Evolutionary conservation across 2,888 invertebrate genomes (phyloP).

Genomic region (Erebia epiphron): DNA sequence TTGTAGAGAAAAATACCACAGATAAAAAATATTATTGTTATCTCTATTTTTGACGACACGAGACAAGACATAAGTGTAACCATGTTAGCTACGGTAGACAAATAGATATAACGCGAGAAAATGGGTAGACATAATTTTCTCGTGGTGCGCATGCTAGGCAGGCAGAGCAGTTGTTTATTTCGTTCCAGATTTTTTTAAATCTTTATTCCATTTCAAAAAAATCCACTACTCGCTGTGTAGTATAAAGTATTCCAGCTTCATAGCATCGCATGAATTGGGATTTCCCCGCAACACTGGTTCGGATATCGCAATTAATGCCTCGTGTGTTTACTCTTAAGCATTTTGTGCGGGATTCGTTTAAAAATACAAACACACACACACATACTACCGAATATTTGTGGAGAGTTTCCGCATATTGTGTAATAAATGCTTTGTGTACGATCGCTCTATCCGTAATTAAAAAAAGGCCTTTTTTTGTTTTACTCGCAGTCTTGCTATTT

Average conservation of each 20-base stretch:
- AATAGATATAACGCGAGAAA: no score
- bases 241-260: slow-evolving; percentile 5
- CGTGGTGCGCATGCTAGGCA: no score
- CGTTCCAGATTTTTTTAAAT: not conserved
- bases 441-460: slow-evolving; percentile 18
- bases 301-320: slow-evolving; percentile 35
- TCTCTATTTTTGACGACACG: no score
- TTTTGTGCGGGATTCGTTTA: slow-evolving; percentile 26
- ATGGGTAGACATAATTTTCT: no score
- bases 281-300: slow-evolving; percentile 28
- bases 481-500: not conserved
- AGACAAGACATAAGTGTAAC: no score
- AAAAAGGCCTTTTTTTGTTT: not conserved
- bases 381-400: slow-evolving; percentile 4
- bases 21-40: no score
- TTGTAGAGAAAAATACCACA: no score
- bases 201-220: not conserved
- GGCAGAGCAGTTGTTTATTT: not conserved
- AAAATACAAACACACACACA: not conserved
- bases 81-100: no score
- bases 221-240: not conserved
- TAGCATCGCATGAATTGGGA: slow-evolving; percentile 26
- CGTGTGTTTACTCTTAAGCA: slow-evolving; percentile 29
- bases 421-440: slow-evolving; percentile 18
- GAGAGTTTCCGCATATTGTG: slow-evolving; percentile 13